phyloP scores from a whole-genome alignment of 2,113 vertebrate genomes.

The Ptilorrhoa leucosticta region DNA sequence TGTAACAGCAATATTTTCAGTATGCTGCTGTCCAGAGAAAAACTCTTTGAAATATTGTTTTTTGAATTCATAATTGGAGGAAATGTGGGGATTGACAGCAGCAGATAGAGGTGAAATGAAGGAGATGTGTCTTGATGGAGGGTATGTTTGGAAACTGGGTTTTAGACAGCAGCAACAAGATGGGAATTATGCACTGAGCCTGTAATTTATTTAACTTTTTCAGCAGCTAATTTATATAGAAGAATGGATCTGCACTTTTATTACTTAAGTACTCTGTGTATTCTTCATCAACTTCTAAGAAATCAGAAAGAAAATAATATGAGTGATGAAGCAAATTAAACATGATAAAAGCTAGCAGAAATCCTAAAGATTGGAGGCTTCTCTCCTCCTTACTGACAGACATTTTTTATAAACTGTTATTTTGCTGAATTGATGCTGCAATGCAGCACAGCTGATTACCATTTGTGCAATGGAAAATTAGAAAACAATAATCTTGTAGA shows the following conservation, averaged over 20 bases:
- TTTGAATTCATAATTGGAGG: not conserved
- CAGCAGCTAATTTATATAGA: not conserved
- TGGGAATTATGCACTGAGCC: not conserved
- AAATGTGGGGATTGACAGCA: not conserved
- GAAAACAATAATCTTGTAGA: not conserved
- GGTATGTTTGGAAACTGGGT: not conserved
- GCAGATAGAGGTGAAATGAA: not conserved
- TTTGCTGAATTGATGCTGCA: not conserved
- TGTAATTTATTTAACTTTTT: not conserved
- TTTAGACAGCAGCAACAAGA: constrained; percentile 1
- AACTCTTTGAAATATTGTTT: not conserved
- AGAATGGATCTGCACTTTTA: not conserved
- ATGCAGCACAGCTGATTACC: not conserved
- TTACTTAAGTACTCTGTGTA: not conserved
- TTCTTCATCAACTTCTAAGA: not conserved
- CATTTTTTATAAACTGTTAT: not conserved
- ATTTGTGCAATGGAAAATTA: not conserved
- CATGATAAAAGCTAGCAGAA: not conserved
- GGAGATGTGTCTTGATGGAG: not conserved
- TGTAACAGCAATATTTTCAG: not conserved
- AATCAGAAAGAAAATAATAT: not conserved
- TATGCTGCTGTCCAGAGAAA: not conserved
- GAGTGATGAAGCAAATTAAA: not conserved
- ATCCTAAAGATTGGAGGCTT: not conserved
- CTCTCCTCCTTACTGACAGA: not conserved